These are phyloP conservation scores for Brachionus sp. DNA, from an alignment of 1,140 invertebrate genomes.

Conservation along the genomic window DNA sequence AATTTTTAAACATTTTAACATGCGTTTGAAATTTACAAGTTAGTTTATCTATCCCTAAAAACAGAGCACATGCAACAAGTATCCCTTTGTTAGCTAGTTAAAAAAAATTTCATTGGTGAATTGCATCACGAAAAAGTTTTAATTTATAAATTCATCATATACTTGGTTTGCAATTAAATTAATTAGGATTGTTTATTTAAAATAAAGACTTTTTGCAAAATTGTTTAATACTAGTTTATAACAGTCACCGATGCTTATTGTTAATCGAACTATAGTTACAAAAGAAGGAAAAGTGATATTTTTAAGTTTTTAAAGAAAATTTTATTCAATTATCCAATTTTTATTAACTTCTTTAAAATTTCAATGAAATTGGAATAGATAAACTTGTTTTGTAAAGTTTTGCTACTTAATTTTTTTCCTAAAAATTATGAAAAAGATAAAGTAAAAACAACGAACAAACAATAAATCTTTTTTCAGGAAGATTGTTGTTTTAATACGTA, in stretches of 20 bases:
- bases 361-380: no score
- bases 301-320: no score
- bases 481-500: background rate
- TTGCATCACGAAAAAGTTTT: background rate
- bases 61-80: background rate
- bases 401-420: no score
- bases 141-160: background rate
- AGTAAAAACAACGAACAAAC: no score
- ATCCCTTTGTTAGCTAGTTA: background rate
- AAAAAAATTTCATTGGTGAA: background rate
- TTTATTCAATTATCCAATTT: no score
- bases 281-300: no score
- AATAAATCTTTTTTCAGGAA: background rate
- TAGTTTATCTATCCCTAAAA: constrained; percentile 9
- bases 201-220: background rate
- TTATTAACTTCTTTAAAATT: no score
- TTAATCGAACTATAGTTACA: no score
- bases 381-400: no score
- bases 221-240: background rate
- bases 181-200: background rate
- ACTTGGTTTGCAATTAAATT: constrained; percentile 14
- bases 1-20: background rate
- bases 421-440: no score
- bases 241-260: no score
- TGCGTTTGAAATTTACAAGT: background rate